Conservation (phyloP, 2,797 vertebrate species). For the Agapornis canus region DNA sequence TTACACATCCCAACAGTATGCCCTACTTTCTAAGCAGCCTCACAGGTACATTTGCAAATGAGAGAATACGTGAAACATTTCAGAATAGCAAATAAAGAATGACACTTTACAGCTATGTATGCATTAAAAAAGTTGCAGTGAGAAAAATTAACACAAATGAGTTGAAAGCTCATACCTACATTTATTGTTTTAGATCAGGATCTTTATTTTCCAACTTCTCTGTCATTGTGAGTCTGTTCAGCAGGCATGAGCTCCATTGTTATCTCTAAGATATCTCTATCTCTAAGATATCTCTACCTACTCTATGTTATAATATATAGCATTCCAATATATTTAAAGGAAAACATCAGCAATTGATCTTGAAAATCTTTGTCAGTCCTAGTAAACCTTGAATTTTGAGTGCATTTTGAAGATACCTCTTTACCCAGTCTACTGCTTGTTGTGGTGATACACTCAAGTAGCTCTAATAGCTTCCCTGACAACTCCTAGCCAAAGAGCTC, state of each 20-base stretch:
- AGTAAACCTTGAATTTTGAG: neutral
- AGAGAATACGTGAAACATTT: neutral
- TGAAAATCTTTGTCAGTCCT: neutral
- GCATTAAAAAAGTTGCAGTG: neutral
- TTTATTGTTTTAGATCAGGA: neutral
- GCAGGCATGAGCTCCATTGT: neutral
- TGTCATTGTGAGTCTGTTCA: neutral
- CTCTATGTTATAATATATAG: neutral
- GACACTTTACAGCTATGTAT: neutral
- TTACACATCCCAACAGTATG: neutral
- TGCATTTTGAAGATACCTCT: neutral
- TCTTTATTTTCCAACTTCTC: neutral
- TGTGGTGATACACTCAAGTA: neutral
- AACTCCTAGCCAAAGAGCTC: neutral
- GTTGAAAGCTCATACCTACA: neutral
- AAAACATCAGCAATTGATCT: neutral
- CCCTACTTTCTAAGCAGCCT: neutral
- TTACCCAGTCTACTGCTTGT: neutral
- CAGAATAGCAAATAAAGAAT: neutral
- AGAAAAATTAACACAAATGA: neutral
- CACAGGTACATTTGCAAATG: conserved; percentile 8
- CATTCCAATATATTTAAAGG: neutral
- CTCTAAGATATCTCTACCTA: neutral
- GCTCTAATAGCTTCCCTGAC: neutral
- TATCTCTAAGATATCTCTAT: neutral